Evolutionary conservation across 1,140 invertebrate genomes (phyloP), one percentile per base, ranked within the genome.

Genomic region (Zelostemma sp.): DNA sequence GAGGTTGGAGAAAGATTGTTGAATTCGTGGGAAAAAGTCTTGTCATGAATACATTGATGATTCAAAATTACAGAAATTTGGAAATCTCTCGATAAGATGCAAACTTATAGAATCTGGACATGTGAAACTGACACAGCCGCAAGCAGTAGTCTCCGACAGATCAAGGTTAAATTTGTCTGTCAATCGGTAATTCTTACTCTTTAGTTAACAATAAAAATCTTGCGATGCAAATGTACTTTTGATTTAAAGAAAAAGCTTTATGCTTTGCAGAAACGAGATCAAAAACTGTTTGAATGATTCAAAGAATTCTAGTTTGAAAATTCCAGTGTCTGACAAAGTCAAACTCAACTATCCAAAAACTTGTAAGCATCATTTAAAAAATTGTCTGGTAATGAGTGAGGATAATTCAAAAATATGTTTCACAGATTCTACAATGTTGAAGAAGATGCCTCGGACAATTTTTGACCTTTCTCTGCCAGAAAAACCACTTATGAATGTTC

Each of bases 401-500:
- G 53, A 54, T 60, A 53, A 6, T 16, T 41, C 17, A 21, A 50
- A 51, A 54, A 66, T 54, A 19, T 54, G 54, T 43, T 62, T 54
- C 61, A n/a, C 35, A 83, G 81, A 75, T 53, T 72, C 68, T 69
- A 80, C 81, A 19, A 71, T 85, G 3, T 72, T 85, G 4, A 65
- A 54, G 6, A 71, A 65, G 46, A 79, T 86, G 57, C 78, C 84
- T 11, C 51, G 73, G 28, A 51, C 60, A 48, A 76, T 80, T 56
- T 83, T 82, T 53, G 75, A 78, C 19, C 14, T 59, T 16, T 70
- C 79, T 0, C 25, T 75, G 15, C 56, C 72, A 8, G 84, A 86
- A 68, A 84, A 82, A 48, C 71, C 83, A 1, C 59, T 86, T 16
- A 60, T 86, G 33, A 74, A 82, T 56, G 74, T 84, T 41, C 66